Base-by-base conservation (phyloP, 2,113 vertebrate genomes). In the Spea multiplicata region DNA sequence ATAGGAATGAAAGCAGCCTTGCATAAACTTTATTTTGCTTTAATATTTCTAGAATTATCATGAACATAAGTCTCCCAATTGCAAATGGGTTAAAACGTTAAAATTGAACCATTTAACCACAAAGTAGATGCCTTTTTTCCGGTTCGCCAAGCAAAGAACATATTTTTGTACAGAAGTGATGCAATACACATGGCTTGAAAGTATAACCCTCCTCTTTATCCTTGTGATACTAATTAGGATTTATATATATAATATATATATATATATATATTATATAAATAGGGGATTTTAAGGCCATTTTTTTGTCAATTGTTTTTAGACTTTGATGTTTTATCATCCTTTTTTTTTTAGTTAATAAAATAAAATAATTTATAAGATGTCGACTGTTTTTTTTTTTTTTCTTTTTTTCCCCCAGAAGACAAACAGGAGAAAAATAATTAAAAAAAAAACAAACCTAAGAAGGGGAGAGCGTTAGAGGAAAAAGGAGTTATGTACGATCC, bases 1-100 rank as follows among this genome's bases (percentile, higher is more conserved):
- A 88, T 96, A 95, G 88, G 81, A 81, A 49, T 73, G 46, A 7
- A 66, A 49, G 16, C 12, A 47, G 64, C 5, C 10, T 8, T 55
- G 3, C 7, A 65, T 17, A 61, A 75, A 71, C 73, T 68, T 1
- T 75, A 8, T 12, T 74, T 65, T n/a, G 17, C 48, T 10, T 65
- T n/a, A 16, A 44, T 44, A 12, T 48, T 66, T 80, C 50, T 67
- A 44, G 12, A 30, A 66, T 17, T 17, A 61, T 3, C 16, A 46
- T 59, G 44, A 9, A n/a, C n/a, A n/a, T n/a, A n/a, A n/a, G n/a
- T n/a, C 14, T 44, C 5, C 44, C 44, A 6, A 66, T 6, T 66
- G 47, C 8, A 66, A 52, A 78, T 79, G 50, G 64, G 55, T 59
- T 73, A 55, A 66, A 55, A 50, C 48, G 66, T 52, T 47, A 67